phyloP scores from a whole-genome alignment of 2,113 vertebrate genomes.

The Sakesphorus luctuosus region DNA sequence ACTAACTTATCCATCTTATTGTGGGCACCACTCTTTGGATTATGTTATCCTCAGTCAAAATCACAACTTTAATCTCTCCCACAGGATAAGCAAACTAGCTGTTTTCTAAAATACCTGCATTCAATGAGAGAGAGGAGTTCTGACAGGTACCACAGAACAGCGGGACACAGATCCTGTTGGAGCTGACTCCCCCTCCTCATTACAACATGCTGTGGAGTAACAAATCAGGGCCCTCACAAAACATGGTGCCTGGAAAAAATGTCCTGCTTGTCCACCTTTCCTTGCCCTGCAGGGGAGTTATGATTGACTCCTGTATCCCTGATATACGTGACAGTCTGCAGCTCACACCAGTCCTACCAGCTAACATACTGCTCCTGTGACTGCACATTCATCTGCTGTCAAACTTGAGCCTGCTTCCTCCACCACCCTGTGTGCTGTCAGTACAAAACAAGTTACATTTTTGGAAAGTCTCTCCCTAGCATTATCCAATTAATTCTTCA shows the following conservation, averaged over 20 bases:
- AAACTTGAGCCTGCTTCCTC: neutral
- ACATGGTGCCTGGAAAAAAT: neutral
- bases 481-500: constrained; percentile 28
- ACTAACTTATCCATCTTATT: neutral
- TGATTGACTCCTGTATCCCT: neutral
- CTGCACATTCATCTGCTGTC: neutral
- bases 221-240: neutral
- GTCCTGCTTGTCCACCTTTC: constrained; percentile 11
- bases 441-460: neutral
- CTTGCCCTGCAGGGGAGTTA: neutral
- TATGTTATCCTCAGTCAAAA: neutral
- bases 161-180: neutral
- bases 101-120: neutral
- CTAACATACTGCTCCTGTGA: neutral
- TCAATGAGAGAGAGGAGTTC: neutral
- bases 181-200: neutral
- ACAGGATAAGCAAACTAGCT: neutral
- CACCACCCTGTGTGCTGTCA: neutral
- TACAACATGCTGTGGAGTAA: neutral
- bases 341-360: neutral
- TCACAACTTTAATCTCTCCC: neutral
- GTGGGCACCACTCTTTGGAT: neutral
- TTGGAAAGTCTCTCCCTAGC: neutral
- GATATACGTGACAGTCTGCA: neutral
- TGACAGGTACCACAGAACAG: neutral